Percentiles rank a stretch among this genome's conserved stretches.
Evolutionary conservation across 2,113 vertebrate genomes (phyloP).

Genomic region (Eclectus roratus): DNA sequence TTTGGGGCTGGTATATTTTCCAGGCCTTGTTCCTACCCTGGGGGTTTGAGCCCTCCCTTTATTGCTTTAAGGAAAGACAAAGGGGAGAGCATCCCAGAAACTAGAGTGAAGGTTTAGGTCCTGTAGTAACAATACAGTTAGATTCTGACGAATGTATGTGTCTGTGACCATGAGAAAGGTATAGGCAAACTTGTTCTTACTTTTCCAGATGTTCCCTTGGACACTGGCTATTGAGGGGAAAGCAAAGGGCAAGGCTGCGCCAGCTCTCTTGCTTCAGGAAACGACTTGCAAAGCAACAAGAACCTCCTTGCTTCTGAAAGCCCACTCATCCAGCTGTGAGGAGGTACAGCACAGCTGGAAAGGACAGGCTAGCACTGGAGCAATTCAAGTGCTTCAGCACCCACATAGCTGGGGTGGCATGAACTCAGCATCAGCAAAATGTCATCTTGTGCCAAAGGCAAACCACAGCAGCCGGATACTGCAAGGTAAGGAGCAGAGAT

Average conservation of each 20-base stretch:
- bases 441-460: not conserved
- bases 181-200: not conserved
- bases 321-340: not conserved
- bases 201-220: not conserved
- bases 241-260: not conserved
- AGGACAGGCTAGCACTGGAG: not conserved
- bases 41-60: not conserved
- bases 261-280: not conserved
- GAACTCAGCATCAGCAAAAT: not conserved
- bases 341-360: not conserved
- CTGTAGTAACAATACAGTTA: not conserved
- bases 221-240: not conserved
- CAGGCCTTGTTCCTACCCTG: not conserved
- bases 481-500: not conserved
- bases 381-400: not conserved
- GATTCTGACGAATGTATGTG: not conserved
- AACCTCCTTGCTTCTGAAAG: fast-evolving
- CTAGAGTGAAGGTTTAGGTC: not conserved
- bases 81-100: not conserved
- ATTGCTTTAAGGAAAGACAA: not conserved
- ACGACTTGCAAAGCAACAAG: not conserved
- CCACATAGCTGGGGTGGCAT: not conserved
- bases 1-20: not conserved
- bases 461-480: fast-evolving
- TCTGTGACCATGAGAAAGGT: not conserved